Percentiles rank a stretch among this genome's conserved stretches.
These are phyloP conservation scores for Anthoscopus minutus DNA, from an alignment of 2,113 vertebrate genomes.

Conservation along the genomic window DNA sequence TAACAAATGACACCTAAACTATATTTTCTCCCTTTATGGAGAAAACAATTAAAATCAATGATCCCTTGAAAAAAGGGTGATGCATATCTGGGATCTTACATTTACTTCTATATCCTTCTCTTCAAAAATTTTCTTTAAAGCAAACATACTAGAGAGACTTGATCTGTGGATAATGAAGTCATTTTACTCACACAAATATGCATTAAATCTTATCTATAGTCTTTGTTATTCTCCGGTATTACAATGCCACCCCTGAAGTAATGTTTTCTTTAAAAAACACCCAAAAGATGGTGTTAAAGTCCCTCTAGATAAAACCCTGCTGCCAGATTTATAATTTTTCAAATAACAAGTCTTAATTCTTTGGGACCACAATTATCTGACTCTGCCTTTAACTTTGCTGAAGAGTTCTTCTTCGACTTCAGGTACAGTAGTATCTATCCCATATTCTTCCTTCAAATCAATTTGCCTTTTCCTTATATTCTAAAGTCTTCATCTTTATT, in stretches of 20 bases:
- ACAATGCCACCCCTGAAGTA: neutral
- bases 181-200: neutral
- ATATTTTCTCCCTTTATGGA: neutral
- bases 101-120: neutral
- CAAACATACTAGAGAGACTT: neutral
- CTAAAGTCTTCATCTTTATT: neutral
- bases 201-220: neutral
- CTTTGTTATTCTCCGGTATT: neutral
- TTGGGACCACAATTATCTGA: neutral
- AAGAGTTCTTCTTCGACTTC: neutral
- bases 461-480: neutral
- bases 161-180: neutral
- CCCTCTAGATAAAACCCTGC: neutral
- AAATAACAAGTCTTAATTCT: neutral
- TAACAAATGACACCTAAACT: neutral
- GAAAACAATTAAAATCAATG: neutral
- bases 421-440: neutral
- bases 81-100: neutral
- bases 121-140: neutral
- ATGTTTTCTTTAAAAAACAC: neutral
- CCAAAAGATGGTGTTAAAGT: neutral
- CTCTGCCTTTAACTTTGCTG: neutral
- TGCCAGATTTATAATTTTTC: neutral
- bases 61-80: neutral
- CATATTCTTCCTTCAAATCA: neutral